Evolutionary conservation across 2,113 vertebrate species (phyloP).

Genomic region (Trematocara marginatum): DNA sequence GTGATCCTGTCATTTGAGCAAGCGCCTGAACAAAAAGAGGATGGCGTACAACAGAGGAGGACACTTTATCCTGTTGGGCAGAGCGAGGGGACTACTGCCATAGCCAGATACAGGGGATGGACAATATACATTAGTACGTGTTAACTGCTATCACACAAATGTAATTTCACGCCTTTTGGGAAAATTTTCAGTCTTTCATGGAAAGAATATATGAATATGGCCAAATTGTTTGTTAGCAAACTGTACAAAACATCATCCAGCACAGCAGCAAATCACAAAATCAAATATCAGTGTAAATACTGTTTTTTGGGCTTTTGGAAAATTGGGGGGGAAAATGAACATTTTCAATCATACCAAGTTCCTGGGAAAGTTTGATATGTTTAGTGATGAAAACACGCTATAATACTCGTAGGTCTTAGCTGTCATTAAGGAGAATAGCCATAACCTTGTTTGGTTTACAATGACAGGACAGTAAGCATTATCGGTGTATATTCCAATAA

Average conservation of each 20-base stretch:
- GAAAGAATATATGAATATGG: not conserved
- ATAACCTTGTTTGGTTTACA: no score
- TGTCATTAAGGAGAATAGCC: not conserved
- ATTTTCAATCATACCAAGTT: not conserved
- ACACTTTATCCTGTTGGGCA: slow-evolving; percentile 29
- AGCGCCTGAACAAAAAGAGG: slow-evolving; percentile 14
- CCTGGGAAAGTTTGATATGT: not conserved
- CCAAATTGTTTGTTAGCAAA: not conserved
- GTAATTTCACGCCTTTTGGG: not conserved
- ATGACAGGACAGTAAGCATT: no score
- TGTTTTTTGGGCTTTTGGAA: not conserved
- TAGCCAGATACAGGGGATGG: not conserved
- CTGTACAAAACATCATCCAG: not conserved
- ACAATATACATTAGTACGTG: not conserved
- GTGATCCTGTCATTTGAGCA: slow-evolving; percentile 36
- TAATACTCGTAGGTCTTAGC: not conserved
- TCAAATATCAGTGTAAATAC: not conserved
- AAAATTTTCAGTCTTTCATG: not conserved
- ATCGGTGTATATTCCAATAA: no score
- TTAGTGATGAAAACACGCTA: not conserved
- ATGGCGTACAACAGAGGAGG: not conserved
- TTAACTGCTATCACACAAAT: not conserved
- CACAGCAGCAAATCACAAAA: not conserved
- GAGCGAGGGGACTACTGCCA: not conserved
- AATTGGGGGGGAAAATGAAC: not conserved